These are phyloP conservation scores for Corapipo altera DNA, from an alignment of 2,113 vertebrate species.

Conservation along the genomic window DNA sequence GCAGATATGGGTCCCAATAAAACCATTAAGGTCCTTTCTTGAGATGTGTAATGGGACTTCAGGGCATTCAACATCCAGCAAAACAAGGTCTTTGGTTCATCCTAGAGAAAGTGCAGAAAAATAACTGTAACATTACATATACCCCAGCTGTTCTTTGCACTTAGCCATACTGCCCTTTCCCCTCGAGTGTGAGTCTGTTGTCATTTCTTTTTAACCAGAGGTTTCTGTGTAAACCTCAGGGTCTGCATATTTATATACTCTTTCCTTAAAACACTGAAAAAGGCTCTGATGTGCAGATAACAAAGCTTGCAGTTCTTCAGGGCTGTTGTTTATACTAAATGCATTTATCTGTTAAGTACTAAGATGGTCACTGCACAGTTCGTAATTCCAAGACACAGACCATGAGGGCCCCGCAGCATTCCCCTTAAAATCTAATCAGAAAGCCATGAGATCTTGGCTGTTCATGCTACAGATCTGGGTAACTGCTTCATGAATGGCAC, in stretches of 20 bases:
- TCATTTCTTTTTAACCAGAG: constrained; percentile 23
- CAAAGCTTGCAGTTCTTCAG: neutral
- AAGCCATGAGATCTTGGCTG: constrained; percentile 1
- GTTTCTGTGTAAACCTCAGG: constrained; percentile 2
- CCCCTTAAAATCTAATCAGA: constrained; percentile 33
- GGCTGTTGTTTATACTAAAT: constrained; percentile 21
- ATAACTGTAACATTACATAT: neutral
- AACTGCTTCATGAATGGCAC: constrained; percentile 17
- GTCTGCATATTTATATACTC: neutral
- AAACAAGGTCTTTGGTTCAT: constrained; percentile 22
- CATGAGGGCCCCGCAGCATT: neutral
- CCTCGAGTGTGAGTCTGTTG: constrained; percentile 1
- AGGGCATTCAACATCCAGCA: constrained; percentile 17
- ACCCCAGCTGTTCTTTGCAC: neutral
- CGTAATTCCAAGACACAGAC: constrained; percentile 28
- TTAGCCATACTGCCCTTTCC: constrained; percentile 33
- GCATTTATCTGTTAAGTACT: constrained; percentile 9
- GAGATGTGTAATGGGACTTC: neutral
- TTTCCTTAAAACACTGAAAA: constrained; percentile 3
- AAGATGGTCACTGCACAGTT: constrained; percentile 7
- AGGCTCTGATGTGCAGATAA: neutral
- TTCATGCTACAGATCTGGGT: neutral
- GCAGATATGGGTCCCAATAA: constrained; percentile 31
- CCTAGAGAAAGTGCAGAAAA: constrained; percentile 2
- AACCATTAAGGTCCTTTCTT: constrained; percentile 25